Conservation (phyloP, 2,888 invertebrate genomes). For the Cheilosia variabilis region DNA sequence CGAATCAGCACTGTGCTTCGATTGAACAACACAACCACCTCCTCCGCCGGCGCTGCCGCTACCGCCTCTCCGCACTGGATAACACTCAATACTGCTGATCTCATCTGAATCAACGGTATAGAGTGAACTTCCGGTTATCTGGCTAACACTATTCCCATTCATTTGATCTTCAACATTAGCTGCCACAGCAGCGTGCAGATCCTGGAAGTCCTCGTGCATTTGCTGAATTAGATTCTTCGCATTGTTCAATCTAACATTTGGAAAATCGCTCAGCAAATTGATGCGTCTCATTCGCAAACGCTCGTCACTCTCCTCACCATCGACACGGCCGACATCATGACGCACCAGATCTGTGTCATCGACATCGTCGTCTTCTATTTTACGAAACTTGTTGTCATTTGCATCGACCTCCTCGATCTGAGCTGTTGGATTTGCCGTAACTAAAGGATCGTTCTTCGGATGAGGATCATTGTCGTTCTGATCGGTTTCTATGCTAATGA, state of each 20-base stretch:
- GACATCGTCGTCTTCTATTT: constrained; percentile 80
- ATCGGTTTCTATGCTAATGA: constrained; percentile 83
- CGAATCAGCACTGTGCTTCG: constrained; percentile 87
- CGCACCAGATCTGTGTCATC: constrained; percentile 37
- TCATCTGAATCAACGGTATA: constrained; percentile 82
- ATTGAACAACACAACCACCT: constrained; percentile 74
- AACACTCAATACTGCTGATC: constrained; percentile 82
- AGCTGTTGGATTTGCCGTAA: constrained; percentile 79
- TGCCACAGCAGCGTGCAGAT: constrained; percentile 77
- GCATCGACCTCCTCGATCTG: constrained; percentile 81
- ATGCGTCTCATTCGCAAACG: constrained; percentile 57
- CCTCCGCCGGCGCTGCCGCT: constrained; percentile 78
- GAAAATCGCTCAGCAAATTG: constrained; percentile 73
- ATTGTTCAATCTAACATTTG: constrained; percentile 82
- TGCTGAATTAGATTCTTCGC: constrained; percentile 81
- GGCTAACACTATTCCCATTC: constrained; percentile 44
- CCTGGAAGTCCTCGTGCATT: constrained; percentile 80
- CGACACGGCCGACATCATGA: constrained; percentile 59
- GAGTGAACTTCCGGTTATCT: constrained; percentile 56
- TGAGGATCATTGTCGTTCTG: constrained; percentile 78
- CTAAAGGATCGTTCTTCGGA: constrained; percentile 66
- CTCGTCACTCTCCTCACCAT: constrained; percentile 54
- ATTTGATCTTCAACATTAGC: constrained; percentile 45
- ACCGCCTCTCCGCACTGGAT: constrained; percentile 77
- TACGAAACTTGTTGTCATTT: constrained; percentile 81